phyloP scores from a whole-genome alignment of 64 coral and sea anemone genomes.

The Montipora foliosa region DNA sequence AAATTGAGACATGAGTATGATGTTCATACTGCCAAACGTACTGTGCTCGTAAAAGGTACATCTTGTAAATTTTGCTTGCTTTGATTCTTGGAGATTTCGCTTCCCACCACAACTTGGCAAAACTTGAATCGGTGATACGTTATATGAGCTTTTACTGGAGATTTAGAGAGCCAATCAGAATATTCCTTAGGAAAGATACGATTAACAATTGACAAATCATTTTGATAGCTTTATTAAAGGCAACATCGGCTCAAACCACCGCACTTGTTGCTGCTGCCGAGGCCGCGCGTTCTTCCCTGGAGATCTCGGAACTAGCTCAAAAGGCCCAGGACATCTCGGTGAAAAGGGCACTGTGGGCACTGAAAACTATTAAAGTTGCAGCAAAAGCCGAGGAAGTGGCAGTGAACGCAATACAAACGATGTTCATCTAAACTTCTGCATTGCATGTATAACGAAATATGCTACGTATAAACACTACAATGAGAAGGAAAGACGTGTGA shows the following conservation, averaged over 20 bases:
- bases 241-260: constrained; percentile 94
- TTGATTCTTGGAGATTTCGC: too few species aligned
- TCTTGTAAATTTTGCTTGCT: too few species aligned
- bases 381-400: constrained; percentile 95
- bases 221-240: constrained; percentile 75
- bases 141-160: too few species aligned
- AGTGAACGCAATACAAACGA: constrained; percentile 90
- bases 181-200: background rate
- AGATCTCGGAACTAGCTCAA: constrained; percentile 83
- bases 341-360: constrained; percentile 80
- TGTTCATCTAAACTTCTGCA: constrained; percentile 74
- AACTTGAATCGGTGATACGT: too few species aligned
- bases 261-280: constrained; percentile 93
- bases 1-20: too few species aligned
- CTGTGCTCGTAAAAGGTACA: too few species aligned
- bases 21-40: too few species aligned
- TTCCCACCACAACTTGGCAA: too few species aligned
- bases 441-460: too few species aligned
- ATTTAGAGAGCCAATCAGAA: too few species aligned
- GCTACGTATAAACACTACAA: too few species aligned
- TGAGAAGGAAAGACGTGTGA: too few species aligned
- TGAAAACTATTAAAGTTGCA: constrained; percentile 83
- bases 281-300: constrained; percentile 88
- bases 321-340: constrained; percentile 94
- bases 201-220: background rate